These are phyloP conservation scores for Otolemur crassicaudatus DNA, from an alignment of 2,797 vertebrate genomes.

Conservation along the genomic window DNA sequence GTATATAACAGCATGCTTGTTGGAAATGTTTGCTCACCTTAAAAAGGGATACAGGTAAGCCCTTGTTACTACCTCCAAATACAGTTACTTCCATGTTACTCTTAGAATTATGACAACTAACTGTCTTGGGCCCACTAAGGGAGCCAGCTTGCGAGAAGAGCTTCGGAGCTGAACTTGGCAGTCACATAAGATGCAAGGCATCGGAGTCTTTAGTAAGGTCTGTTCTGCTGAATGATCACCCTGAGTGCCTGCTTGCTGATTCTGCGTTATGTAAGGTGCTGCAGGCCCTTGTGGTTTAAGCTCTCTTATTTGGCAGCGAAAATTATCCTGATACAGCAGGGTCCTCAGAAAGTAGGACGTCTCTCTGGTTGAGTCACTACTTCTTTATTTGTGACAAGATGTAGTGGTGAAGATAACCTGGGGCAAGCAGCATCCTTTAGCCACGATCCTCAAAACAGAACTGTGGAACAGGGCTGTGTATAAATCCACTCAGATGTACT, in stretches of 20 bases:
- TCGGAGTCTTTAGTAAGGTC: background rate
- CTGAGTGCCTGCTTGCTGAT: background rate
- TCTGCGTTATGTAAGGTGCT: background rate
- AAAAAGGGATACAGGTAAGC: background rate
- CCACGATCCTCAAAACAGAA: background rate
- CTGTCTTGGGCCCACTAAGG: background rate
- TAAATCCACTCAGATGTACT: background rate
- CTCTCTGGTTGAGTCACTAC: background rate
- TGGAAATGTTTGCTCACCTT: background rate
- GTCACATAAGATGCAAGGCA: background rate
- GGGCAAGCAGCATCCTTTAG: background rate
- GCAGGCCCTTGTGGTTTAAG: background rate
- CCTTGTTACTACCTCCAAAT: background rate
- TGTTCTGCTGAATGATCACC: background rate
- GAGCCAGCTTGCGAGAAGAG: background rate
- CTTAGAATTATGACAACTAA: background rate
- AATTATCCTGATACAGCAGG: background rate
- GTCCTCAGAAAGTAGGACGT: background rate
- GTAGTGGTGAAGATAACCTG: background rate
- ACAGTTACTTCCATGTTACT: background rate
- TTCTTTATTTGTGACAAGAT: background rate
- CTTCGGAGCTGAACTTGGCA: background rate
- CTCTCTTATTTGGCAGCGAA: background rate
- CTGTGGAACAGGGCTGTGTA: background rate
- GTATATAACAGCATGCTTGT: background rate